Evolutionary conservation across 2,113 vertebrate species (phyloP).

Genomic region (Tachysurus vachellii): DNA sequence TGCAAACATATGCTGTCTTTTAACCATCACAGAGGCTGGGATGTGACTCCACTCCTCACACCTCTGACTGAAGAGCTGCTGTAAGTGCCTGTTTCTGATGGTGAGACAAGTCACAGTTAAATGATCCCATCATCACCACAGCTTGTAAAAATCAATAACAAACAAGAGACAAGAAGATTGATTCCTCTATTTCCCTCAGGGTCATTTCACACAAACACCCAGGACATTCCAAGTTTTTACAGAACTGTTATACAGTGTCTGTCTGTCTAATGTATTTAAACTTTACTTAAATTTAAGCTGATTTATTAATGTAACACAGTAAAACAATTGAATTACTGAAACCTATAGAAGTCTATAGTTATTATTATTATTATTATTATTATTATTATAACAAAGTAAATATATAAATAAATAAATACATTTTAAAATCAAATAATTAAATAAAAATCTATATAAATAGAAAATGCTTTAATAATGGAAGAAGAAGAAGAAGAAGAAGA

Average conservation of each 20-base stretch:
- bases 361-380: too few species aligned
- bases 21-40: constrained; percentile 3
- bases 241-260: neutral
- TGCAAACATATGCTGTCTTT: constrained; percentile 9
- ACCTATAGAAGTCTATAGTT: neutral
- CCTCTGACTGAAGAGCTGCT: neutral
- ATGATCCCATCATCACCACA: constrained; percentile 13
- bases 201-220: constrained; percentile 17
- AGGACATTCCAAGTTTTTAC: constrained; percentile 10
- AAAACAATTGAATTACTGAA: neutral
- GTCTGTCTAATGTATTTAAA: neutral
- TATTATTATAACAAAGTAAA: too few species aligned
- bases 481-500: too few species aligned
- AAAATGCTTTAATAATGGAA: neutral
- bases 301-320: neutral
- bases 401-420: neutral
- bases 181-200: constrained; percentile 12
- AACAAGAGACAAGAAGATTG: constrained; percentile 27
- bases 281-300: neutral
- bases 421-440: too few species aligned
- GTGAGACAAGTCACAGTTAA: constrained; percentile 23
- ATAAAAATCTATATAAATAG: neutral
- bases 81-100: neutral
- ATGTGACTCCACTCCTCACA: neutral
- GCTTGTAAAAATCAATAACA: constrained; percentile 32